Conservation (phyloP, 2,888 invertebrate genomes). For the Phortica magna region DNA sequence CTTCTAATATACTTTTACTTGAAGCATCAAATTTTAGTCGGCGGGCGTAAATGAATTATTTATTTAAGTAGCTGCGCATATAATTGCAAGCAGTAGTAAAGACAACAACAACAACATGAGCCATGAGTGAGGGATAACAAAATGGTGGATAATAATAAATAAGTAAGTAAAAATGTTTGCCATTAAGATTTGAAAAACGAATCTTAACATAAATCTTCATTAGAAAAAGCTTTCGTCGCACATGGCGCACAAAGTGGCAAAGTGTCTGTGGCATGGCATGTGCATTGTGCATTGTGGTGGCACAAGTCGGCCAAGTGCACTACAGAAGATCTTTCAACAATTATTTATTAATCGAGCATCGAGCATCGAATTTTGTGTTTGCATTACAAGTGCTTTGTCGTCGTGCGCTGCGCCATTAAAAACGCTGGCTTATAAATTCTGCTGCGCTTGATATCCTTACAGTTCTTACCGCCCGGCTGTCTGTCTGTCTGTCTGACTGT, state of each 20-base stretch:
- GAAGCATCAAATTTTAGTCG: constrained; percentile 24
- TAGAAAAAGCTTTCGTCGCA: constrained; percentile 25
- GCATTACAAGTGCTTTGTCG: neutral
- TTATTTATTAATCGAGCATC: constrained; percentile 25
- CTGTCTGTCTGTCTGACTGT: neutral
- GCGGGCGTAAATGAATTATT: constrained; percentile 30
- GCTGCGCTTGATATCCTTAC: constrained; percentile 7
- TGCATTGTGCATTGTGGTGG: neutral
- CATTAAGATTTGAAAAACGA: neutral
- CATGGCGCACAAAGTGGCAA: neutral
- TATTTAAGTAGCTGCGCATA: constrained; percentile 23
- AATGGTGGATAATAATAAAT: neutral
- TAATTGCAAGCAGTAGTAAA: neutral
- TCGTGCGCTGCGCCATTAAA: neutral
- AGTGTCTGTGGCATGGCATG: neutral
- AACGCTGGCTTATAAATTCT: constrained; percentile 16
- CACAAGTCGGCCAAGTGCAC: neutral
- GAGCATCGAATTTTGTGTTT: constrained; percentile 12
- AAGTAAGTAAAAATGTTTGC: neutral
- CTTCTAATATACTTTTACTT: neutral
- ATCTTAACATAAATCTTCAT: constrained; percentile 27
- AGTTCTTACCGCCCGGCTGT: neutral
- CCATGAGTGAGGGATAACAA: neutral
- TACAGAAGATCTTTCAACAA: neutral
- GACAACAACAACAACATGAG: neutral